phyloP scores from a whole-genome alignment of 1,140 invertebrate genomes.

The Cydia pomonella region DNA sequence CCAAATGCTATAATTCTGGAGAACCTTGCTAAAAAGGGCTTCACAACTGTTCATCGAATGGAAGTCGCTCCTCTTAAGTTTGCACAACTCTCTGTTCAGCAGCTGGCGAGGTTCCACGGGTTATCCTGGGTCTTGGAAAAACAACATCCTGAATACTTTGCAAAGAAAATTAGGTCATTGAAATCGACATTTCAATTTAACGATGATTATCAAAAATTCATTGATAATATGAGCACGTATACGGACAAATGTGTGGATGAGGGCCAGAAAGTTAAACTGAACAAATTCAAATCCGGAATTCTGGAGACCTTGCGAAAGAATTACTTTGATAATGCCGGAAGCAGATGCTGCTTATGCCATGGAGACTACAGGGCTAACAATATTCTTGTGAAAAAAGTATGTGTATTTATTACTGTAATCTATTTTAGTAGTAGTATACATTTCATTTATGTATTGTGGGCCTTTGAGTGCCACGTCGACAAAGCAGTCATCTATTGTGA shows the following conservation, averaged over 20 bases:
- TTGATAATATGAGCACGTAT: conserved; percentile 6
- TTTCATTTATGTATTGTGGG: too few species aligned
- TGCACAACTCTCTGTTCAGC: conserved; percentile 44
- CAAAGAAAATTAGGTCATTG: neutral
- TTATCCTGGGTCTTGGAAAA: conserved; percentile 58
- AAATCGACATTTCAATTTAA: neutral
- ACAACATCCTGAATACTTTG: conserved; percentile 21
- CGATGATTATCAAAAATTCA: neutral
- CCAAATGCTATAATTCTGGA: conserved; percentile 57
- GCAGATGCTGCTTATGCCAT: conserved; percentile 44
- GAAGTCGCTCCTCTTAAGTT: conserved; percentile 53
- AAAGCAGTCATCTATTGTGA: too few species aligned
- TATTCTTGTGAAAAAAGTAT: conserved; percentile 50
- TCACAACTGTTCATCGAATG: conserved; percentile 49
- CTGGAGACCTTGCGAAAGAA: neutral
- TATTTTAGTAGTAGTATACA: too few species aligned
- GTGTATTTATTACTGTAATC: conserved; percentile 35
- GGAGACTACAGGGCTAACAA: conserved; percentile 52
- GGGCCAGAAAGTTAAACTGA: neutral
- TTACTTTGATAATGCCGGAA: neutral
- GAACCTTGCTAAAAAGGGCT: conserved; percentile 57
- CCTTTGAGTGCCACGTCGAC: too few species aligned
- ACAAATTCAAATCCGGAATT: neutral
- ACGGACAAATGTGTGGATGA: neutral
- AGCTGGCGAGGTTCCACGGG: conserved; percentile 56